Evolutionary conservation across 2,113 vertebrate species (phyloP).

Genomic region (Psittacara wagleri): DNA sequence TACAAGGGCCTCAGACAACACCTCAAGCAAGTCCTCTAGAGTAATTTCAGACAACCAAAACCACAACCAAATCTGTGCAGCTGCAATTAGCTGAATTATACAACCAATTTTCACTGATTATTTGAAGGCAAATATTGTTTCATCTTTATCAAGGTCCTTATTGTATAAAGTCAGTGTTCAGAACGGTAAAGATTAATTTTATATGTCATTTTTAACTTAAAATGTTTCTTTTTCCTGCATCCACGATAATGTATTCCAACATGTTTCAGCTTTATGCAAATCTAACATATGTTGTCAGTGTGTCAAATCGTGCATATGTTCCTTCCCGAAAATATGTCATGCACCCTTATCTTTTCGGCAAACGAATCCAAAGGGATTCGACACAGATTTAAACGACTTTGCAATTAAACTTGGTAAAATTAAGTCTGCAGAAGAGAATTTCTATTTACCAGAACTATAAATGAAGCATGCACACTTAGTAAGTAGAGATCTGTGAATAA

Average conservation of each 20-base stretch:
- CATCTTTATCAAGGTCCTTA: neutral
- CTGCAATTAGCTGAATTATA: neutral
- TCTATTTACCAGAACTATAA: neutral
- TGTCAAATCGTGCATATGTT: neutral
- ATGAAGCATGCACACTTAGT: neutral
- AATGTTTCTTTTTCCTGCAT: neutral
- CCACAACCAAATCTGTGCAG: neutral
- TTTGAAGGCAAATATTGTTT: neutral
- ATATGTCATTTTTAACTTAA: neutral
- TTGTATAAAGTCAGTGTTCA: neutral
- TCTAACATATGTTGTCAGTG: neutral
- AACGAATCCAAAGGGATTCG: neutral
- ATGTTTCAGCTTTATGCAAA: neutral
- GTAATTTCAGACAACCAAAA: neutral
- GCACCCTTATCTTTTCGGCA: neutral
- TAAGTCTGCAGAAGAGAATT: neutral
- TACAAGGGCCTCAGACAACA: neutral
- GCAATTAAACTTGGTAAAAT: neutral
- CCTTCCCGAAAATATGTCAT: neutral
- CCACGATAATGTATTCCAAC: neutral
- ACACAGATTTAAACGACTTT: neutral
- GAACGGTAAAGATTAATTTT: neutral
- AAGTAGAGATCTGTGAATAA: accelerated
- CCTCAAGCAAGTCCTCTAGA: neutral
- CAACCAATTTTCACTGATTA: neutral